phyloP scores from a whole-genome alignment of 2,888 invertebrate genomes.

The Hirtodrosophila confusa region DNA sequence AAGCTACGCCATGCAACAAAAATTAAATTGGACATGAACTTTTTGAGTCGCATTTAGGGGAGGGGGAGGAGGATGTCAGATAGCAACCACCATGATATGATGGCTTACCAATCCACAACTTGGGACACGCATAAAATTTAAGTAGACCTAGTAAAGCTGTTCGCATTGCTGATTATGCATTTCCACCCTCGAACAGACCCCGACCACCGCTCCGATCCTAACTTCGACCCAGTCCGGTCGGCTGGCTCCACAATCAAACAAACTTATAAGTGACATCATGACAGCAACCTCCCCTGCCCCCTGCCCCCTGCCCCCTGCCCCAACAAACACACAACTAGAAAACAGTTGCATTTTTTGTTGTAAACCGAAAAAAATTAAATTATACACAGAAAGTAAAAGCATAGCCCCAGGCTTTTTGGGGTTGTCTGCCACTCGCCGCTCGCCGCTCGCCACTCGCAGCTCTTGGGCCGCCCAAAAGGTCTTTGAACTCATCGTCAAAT shows the following conservation, averaged over 20 bases:
- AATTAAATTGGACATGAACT: conserved; percentile 50
- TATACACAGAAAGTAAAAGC: conserved; percentile 71
- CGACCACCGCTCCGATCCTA: not conserved
- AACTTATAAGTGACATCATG: conserved; percentile 65
- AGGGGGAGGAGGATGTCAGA: not conserved
- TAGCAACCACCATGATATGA: conserved; percentile 43
- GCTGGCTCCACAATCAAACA: conserved; percentile 37
- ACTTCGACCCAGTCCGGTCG: not conserved
- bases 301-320: not conserved
- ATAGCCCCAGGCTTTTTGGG: conserved; percentile 60
- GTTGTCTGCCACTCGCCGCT: conserved; percentile 53
- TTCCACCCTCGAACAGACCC: conserved; percentile 60
- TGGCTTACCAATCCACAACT: conserved; percentile 24
- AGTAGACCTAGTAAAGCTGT: conserved; percentile 11
- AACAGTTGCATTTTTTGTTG: conserved; percentile 69
- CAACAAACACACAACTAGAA: conserved; percentile 49
- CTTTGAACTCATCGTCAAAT: conserved; percentile 80
- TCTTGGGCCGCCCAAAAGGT: conserved; percentile 60
- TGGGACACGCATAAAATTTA: conserved; percentile 57
- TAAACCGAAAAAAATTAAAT: conserved; percentile 50
- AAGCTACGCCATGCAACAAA: conserved; percentile 45
- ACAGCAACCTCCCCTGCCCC: no score
- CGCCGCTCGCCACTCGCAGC: conserved; percentile 11
- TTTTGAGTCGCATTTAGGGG: not conserved
- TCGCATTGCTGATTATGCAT: conserved; percentile 62